Percentiles rank a stretch among this genome's conserved stretches.
These are phyloP conservation scores for Sphaeridia pumilis DNA, from an alignment of 2,888 invertebrate genomes.

Conservation along the genomic window DNA sequence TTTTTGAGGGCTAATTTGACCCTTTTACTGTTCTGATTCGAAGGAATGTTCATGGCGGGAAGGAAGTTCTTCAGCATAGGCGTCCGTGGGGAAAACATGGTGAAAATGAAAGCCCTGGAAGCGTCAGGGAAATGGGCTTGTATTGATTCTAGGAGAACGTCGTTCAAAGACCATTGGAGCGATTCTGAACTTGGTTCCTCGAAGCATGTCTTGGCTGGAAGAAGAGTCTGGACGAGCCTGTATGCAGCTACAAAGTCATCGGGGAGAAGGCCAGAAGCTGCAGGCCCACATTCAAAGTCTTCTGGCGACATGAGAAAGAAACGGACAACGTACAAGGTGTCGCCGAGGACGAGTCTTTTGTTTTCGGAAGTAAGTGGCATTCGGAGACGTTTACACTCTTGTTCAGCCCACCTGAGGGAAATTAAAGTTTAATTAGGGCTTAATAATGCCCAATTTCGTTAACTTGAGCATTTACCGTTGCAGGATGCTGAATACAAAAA, in stretches of 20 bases:
- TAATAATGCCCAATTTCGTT: neutral
- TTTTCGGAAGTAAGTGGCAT: constrained; percentile 45
- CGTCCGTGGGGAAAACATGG: neutral
- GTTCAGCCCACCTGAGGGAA: constrained; percentile 44
- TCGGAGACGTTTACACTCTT: constrained; percentile 47
- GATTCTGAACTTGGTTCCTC: too few species aligned
- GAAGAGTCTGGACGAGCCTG: neutral
- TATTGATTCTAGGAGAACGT: neutral
- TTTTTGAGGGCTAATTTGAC: too few species aligned
- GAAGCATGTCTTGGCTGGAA: too few species aligned
- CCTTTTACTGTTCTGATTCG: too few species aligned
- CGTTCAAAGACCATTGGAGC: too few species aligned
- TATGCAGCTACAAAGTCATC: constrained; percentile 1
- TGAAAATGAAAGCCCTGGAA: neutral
- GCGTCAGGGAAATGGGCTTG: neutral
- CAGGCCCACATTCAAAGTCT: constrained; percentile 27
- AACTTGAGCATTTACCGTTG: constrained; percentile 15
- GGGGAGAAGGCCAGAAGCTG: constrained; percentile 17
- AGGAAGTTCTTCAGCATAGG: neutral
- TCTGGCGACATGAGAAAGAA: constrained; percentile 50
- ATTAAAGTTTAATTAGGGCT: neutral
- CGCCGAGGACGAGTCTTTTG: constrained; percentile 46
- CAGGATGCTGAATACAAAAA: constrained; percentile 31
- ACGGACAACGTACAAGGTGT: constrained; percentile 51
- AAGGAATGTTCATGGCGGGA: too few species aligned